phyloP scores from a whole-genome alignment of 2,888 invertebrate genomes.

The Hirudinaria manillensis region DNA sequence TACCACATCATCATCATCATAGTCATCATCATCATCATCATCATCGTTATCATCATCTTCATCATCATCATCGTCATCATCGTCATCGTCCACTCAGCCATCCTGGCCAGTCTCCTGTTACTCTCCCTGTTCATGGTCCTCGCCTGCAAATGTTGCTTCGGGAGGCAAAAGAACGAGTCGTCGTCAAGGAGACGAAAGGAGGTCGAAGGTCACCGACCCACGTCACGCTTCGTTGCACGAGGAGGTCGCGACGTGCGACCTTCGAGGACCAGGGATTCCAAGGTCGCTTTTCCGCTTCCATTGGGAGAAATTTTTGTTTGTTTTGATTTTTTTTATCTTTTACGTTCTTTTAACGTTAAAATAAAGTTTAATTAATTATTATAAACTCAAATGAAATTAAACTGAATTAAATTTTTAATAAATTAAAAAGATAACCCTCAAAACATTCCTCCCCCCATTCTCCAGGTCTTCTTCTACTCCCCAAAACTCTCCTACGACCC shows the following conservation, averaged over 20 bases:
- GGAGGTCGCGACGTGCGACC: neutral
- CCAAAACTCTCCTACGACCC: neutral
- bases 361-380: neutral
- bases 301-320: no score
- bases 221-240: neutral
- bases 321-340: no score
- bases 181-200: neutral
- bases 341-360: no score
- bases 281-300: neutral
- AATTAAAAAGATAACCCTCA: no score
- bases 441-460: no score
- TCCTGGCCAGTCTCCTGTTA: conserved; percentile 5
- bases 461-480: conserved; percentile 5
- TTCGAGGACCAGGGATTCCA: neutral
- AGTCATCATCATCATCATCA: no score
- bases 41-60: no score
- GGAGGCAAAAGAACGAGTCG: neutral
- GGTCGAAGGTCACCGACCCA: neutral
- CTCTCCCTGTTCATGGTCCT: neutral
- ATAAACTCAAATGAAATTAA: neutral
- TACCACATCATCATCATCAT: no score
- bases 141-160: neutral
- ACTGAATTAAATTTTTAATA: no score
- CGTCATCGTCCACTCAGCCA: neutral
- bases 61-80: no score